phyloP scores from a whole-genome alignment of 2,888 invertebrate genomes.

The Cryptosula pallasiana region DNA sequence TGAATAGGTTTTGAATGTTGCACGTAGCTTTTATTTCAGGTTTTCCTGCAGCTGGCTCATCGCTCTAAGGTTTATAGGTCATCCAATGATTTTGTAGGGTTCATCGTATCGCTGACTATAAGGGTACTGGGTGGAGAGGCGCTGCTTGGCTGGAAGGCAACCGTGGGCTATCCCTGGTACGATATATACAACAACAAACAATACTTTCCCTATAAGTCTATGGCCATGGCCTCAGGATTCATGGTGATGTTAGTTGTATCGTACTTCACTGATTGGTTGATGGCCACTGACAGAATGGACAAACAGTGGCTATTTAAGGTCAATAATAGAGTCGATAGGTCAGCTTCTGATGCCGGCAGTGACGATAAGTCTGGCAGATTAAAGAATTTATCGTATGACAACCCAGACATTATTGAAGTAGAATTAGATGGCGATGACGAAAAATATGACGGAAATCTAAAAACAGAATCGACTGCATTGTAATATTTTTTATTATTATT shows the following conservation, averaged over 20 bases:
- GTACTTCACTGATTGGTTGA: conserved; percentile 56
- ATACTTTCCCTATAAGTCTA: conserved; percentile 90
- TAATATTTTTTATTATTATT: too few species aligned
- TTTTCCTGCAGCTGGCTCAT: too few species aligned
- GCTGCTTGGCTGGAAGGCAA: conserved; percentile 60
- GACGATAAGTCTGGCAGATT: neutral
- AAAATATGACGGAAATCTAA: too few species aligned
- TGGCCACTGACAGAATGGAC: neutral
- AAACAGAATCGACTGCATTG: too few species aligned
- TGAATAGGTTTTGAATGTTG: too few species aligned
- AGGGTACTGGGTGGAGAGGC: conserved; percentile 82
- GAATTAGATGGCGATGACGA: too few species aligned
- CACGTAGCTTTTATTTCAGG: too few species aligned
- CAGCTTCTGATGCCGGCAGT: neutral
- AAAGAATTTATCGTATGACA: neutral
- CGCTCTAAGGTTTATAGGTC: too few species aligned
- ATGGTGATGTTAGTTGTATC: conserved; percentile 42
- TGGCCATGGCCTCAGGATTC: conserved; percentile 74
- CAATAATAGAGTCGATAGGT: neutral
- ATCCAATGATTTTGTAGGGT: conserved; percentile 30
- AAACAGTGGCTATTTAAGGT: neutral
- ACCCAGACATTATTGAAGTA: neutral
- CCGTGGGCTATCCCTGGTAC: conserved; percentile 36
- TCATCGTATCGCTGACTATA: conserved; percentile 68
- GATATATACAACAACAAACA: conserved; percentile 57